Conservation (phyloP, 2,888 invertebrate species). For the Cheilosia soror region DNA sequence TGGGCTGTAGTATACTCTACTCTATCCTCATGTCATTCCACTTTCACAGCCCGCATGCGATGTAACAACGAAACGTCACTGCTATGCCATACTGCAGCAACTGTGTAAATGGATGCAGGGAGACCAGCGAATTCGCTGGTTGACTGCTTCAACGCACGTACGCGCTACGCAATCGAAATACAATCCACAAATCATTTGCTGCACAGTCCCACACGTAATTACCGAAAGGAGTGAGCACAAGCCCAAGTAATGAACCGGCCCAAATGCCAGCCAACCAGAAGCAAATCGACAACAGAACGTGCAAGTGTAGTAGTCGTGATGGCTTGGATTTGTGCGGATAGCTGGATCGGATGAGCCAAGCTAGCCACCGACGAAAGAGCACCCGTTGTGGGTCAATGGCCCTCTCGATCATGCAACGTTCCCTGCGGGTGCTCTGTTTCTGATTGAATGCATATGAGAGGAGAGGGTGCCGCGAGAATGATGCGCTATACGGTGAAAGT, state of each 20-base stretch:
- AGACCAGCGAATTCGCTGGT: slow-evolving; percentile 38
- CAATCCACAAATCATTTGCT: slow-evolving; percentile 70
- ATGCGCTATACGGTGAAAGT: slow-evolving; percentile 62
- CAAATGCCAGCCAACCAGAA: slow-evolving; percentile 16
- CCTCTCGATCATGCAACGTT: slow-evolving; percentile 34
- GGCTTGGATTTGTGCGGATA: neutral
- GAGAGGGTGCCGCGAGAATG: slow-evolving; percentile 30
- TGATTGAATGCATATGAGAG: neutral
- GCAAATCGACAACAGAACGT: neutral
- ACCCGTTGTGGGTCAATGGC: slow-evolving; percentile 68
- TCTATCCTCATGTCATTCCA: slow-evolving; percentile 38
- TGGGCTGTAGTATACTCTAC: neutral
- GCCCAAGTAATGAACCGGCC: slow-evolving; percentile 28
- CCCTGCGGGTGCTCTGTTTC: slow-evolving; percentile 5
- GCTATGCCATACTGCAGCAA: slow-evolving; percentile 37
- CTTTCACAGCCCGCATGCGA: slow-evolving; percentile 30
- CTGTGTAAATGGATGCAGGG: slow-evolving; percentile 50
- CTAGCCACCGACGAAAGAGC: slow-evolving; percentile 43
- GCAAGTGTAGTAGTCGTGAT: neutral
- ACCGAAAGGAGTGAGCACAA: slow-evolving; percentile 1
- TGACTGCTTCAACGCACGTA: slow-evolving; percentile 51
- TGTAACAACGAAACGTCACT: slow-evolving; percentile 51
- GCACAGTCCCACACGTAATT: slow-evolving; percentile 42
- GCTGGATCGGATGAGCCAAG: slow-evolving; percentile 2
- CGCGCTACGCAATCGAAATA: slow-evolving; percentile 51